Conservation (phyloP, 2,113 vertebrate genomes). For the Mirounga angustirostris region DNA sequence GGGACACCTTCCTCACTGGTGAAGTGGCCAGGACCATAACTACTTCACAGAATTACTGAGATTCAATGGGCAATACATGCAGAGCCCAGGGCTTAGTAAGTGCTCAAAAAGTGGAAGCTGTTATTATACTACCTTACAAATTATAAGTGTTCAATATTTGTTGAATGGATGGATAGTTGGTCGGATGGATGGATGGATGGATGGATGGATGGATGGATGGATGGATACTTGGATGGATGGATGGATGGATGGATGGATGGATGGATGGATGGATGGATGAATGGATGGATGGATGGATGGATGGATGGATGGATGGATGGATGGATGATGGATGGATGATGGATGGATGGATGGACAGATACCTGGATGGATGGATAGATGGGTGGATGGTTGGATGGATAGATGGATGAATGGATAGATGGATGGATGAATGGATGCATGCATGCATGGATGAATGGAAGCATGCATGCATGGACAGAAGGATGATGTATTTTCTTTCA, state of each 20-base stretch:
- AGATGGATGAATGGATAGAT: neutral
- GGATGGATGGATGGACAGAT: neutral
- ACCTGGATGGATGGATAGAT: neutral
- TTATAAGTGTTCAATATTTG: neutral
- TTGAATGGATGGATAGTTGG: neutral
- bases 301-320: neutral
- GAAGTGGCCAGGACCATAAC: rapidly evolving
- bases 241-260: neutral
- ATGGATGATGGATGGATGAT: neutral
- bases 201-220: no score
- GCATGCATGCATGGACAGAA: neutral
- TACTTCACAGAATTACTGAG: neutral
- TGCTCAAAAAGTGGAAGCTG: neutral
- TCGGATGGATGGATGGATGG: neutral
- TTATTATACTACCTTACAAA: neutral
- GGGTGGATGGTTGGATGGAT: neutral
- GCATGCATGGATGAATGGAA: neutral
- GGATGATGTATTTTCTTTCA: neutral
- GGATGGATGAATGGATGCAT: no score
- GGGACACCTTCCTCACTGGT: neutral
- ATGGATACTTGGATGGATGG: no score
- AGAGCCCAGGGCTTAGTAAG: neutral
- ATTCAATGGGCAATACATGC: neutral
- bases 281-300: no score
- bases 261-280: neutral